Conservation (phyloP, 2,888 invertebrate species). For the Perizoma affinitatum region DNA sequence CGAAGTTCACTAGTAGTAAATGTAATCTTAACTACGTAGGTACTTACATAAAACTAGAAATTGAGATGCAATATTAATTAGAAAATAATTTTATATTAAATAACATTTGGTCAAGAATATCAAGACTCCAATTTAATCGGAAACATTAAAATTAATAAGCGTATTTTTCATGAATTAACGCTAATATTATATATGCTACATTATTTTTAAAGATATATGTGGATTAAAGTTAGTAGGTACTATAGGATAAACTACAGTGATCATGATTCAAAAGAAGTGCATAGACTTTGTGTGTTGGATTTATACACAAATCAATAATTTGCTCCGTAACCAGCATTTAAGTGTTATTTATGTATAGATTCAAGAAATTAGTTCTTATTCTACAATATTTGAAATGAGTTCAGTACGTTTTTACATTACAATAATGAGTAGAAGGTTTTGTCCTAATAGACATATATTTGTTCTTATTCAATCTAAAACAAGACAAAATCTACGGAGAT, state of each 20-base stretch:
- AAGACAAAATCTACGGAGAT: constrained; percentile 34
- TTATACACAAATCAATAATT: constrained; percentile 39
- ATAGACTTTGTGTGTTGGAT: constrained; percentile 32
- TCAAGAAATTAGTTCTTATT: constrained; percentile 42
- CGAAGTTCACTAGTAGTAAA: constrained; percentile 11
- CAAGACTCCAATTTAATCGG: constrained; percentile 81
- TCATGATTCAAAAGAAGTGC: constrained; percentile 33
- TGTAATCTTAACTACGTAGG: constrained; percentile 5
- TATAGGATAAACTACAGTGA: constrained; percentile 33
- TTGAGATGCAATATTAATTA: constrained; percentile 69
- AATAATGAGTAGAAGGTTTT: constrained; percentile 48
- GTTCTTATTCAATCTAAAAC: constrained; percentile 34
- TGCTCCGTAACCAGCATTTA: constrained; percentile 74
- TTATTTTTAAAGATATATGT: constrained; percentile 37
- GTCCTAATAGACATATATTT: constrained; percentile 39
- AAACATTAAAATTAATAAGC: constrained; percentile 84
- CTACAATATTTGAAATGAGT: constrained; percentile 51
- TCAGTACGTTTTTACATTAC: constrained; percentile 57
- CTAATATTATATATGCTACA: constrained; percentile 52
- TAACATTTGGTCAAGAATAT: constrained; percentile 83
- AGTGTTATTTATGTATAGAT: constrained; percentile 55
- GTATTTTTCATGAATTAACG: constrained; percentile 80
- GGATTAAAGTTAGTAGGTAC: constrained; percentile 28
- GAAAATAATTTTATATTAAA: constrained; percentile 75
- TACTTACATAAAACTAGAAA: constrained; percentile 49